Evolutionary conservation across 2,888 invertebrate genomes (phyloP), one percentile per base, ranked within the genome.

Genomic region (Hypselothyrea guttata): DNA sequence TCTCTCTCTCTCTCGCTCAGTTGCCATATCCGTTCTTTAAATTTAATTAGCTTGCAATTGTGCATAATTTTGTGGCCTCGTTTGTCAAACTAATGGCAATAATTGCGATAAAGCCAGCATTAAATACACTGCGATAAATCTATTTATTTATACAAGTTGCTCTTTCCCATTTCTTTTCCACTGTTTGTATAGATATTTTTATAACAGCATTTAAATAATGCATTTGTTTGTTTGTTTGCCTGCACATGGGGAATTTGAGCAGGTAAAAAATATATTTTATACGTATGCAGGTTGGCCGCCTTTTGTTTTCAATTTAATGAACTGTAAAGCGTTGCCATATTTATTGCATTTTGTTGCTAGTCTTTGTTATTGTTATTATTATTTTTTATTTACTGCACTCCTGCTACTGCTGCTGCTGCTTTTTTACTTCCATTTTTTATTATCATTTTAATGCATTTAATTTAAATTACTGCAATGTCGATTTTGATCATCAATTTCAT

Each of bases 101-200:
- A 79, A 79, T 84, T 79, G 82, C 74, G 82, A 79, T 84, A 81
- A 84, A 81, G 75, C 84, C 82, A 71, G 68, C 84, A 81, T 81
- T 79, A 71, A 78, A 62, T 56, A 56, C 34, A 58, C 44, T 46
- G 28, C 34, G 46, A 61, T 56, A 47, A 54, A 45, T 51, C 8
- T 22, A 13, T 15, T 27, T 15, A 42, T 22, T 13, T 41, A 28
- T 35, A 22, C 22, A 5, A 22, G 3, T 22, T 2, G 3, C 22
- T 22, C 22, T 22, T 5, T 5, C 22, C 22, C n/a, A n/a, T n/a
- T n/a, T n/a, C n/a, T n/a, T n/a, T n/a, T n/a, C n/a, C n/a, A n/a
- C n/a, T n/a, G n/a, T 9, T n/a, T n/a, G 30, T 27, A 4, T 31
- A 9, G 11, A 13, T 51, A 13, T 11, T 8, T 16, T 37, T 44